These are phyloP conservation scores for Platycnemis pennipes DNA, from an alignment of 2,888 invertebrate genomes.

Conservation along the genomic window DNA sequence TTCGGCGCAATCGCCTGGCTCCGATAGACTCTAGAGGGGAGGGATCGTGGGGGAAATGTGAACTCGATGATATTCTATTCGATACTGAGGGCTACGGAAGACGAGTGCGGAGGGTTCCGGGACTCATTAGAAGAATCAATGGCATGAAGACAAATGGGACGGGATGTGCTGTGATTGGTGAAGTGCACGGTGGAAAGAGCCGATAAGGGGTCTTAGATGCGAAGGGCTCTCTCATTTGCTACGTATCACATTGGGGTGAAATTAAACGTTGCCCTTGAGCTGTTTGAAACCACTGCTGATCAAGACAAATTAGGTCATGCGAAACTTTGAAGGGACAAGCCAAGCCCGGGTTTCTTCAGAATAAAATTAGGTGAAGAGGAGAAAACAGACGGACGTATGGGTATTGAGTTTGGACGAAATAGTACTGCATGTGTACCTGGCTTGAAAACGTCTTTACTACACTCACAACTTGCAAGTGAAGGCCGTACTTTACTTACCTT, in stretches of 20 bases:
- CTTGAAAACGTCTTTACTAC: too few species aligned
- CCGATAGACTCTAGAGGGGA: neutral
- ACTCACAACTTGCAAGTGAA: too few species aligned
- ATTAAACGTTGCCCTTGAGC: neutral
- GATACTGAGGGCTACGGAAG: neutral
- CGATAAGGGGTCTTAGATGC: neutral
- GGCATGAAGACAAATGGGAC: neutral
- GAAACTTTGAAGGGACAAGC: neutral
- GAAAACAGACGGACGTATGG: too few species aligned
- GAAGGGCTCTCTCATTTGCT: neutral
- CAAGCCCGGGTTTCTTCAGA: neutral
- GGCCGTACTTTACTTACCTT: too few species aligned
- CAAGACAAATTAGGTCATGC: constrained; percentile 15
- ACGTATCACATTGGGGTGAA: neutral
- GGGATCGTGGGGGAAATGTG: neutral
- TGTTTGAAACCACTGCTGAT: constrained; percentile 29
- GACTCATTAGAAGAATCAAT: neutral
- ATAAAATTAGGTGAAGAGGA: neutral
- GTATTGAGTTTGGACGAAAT: too few species aligned
- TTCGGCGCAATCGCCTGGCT: neutral
- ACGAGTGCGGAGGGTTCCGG: neutral
- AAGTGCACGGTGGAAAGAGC: neutral
- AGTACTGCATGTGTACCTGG: too few species aligned
- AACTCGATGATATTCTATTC: neutral
- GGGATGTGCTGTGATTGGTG: neutral